These are phyloP conservation scores for Euzetes globulus DNA, from an alignment of 2,888 invertebrate species.

Conservation along the genomic window DNA sequence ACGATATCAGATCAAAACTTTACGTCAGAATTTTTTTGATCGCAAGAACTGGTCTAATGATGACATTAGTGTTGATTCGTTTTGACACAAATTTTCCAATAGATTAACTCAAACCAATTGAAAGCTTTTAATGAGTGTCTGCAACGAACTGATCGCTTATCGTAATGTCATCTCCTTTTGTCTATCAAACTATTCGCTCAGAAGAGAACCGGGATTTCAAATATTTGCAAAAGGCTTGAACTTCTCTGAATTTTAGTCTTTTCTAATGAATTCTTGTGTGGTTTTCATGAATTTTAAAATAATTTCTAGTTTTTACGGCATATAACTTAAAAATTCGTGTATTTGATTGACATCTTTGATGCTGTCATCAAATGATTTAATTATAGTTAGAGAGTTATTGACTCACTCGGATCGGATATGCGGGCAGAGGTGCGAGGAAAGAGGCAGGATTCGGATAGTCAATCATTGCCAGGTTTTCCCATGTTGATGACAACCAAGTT, in stretches of 20 bases:
- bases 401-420: constrained; percentile 41
- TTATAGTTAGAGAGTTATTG: background rate
- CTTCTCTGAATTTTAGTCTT: too few relatives aligned
- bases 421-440: constrained; percentile 61
- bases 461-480: constrained; percentile 74
- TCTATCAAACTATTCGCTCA: too few relatives aligned
- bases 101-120: background rate
- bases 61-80: background rate
- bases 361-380: background rate
- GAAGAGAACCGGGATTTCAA: too few relatives aligned
- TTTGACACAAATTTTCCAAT: background rate
- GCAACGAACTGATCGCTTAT: too few relatives aligned
- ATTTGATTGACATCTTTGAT: constrained; percentile 31
- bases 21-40: too few relatives aligned
- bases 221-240: too few relatives aligned
- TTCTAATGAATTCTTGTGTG: too few relatives aligned
- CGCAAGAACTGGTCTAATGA: background rate
- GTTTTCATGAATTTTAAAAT: too few relatives aligned
- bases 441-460: constrained; percentile 85
- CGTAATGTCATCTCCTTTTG: too few relatives aligned
- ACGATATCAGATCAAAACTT: too few relatives aligned
- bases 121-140: background rate
- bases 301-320: too few relatives aligned
- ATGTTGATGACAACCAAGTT: constrained; percentile 64
- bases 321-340: constrained; percentile 32